Evolutionary conservation across 2,113 vertebrate genomes (phyloP), one percentile per base, ranked within the genome.

Genomic region (Halichoeres trimaculatus): DNA sequence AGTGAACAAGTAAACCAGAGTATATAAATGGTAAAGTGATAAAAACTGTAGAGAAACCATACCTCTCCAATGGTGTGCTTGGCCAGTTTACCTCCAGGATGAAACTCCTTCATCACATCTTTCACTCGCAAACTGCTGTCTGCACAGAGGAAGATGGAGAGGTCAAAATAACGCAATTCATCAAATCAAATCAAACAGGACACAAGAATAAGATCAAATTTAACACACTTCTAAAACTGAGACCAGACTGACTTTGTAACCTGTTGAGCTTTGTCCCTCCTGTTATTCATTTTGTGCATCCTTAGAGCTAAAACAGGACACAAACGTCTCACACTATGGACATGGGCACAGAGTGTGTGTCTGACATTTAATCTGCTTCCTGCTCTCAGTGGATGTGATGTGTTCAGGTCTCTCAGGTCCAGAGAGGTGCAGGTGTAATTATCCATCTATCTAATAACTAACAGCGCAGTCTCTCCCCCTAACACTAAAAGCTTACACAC

Each of bases 101-200:
- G 81, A 85, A 97, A 96, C 55, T 96, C 93, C 82, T 92, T 94
- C 53, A 97, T 91, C 35, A 96, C 95, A 58, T 97, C 95, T 86
- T 95, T 95, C 78, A 96, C 95, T 58, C 93, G 94, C 80, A 92
- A 85, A 78, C 70, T 94, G 86, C 93, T 95, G 79, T 97, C 96
- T 98, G 91, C 35, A 59, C 41, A 24, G 14, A 74, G 8, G 74
- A 60, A 8, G 26, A 22, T 2, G 0, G 26, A 54, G 2, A 35
- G 22, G 19, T 58, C 10, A 40, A 51, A 34, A 24, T 36, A 36
- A 10, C 38, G 58, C 19, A 26, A n/a, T 53, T n/a, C 0, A 16
- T 56, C 17, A 26, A 22, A 16, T 56, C 17, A 26, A 22, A 8
- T 16, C n/a, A 9, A 14, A 19, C 43, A 20, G 0, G 11, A 30